Percentiles rank a stretch among this genome's conserved stretches.
Conservation (phyloP, 2,888 invertebrate genomes). For the Craniophora ligustri region DNA sequence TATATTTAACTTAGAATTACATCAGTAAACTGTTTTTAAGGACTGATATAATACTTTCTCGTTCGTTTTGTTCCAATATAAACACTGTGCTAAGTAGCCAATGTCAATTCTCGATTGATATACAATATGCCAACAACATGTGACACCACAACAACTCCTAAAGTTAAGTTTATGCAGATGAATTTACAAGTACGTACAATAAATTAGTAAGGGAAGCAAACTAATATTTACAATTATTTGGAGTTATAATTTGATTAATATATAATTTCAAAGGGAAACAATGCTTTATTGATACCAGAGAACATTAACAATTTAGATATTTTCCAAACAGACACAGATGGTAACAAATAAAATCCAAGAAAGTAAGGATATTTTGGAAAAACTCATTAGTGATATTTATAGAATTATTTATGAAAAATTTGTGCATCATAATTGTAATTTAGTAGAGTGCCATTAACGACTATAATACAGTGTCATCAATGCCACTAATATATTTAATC, state of each 20-base stretch:
- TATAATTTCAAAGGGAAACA: conserved; percentile 46
- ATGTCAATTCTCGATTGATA: conserved; percentile 49
- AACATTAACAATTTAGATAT: conserved; percentile 54
- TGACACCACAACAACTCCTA: conserved; percentile 77
- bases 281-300: conserved; percentile 52
- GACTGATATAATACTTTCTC: conserved; percentile 81
- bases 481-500: conserved; percentile 18
- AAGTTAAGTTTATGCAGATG: conserved; percentile 72
- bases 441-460: conserved; percentile 16
- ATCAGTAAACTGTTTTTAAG: conserved; percentile 77
- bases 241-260: conserved; percentile 41
- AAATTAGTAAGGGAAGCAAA: conserved; percentile 83
- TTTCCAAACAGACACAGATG: conserved; percentile 57
- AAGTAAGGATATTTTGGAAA: neutral
- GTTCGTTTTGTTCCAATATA: conserved; percentile 70
- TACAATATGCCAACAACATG: conserved; percentile 58
- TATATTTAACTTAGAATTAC: conserved; percentile 82
- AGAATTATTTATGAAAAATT: conserved; percentile 14
- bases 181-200: conserved; percentile 76
- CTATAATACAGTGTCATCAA: conserved; percentile 20
- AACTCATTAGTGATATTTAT: conserved; percentile 6
- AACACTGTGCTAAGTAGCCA: conserved; percentile 66
- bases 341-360: conserved; percentile 5
- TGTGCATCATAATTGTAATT: conserved; percentile 29
- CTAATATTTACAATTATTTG: conserved; percentile 84